Conservation (phyloP, 2,888 invertebrate species). For the Ormyrus thymus region DNA sequence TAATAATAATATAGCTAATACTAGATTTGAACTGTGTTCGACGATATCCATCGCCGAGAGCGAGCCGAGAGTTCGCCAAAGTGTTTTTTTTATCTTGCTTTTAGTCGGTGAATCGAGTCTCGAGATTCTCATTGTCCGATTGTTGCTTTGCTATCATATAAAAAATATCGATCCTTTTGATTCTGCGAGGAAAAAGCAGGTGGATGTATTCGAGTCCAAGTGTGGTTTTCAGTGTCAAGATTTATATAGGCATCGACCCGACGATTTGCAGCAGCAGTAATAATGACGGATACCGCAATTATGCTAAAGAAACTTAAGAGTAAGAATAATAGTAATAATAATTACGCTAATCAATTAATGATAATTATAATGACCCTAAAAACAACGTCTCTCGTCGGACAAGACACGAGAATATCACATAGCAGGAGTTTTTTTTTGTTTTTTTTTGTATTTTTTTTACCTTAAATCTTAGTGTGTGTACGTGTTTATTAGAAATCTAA, state of each 20-base stretch:
- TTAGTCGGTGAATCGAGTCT: conserved; percentile 30
- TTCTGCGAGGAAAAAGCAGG: conserved; percentile 19
- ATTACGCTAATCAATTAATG: conserved; percentile 4
- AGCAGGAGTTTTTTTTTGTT: conserved; percentile 66
- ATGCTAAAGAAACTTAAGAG: conserved; percentile 8
- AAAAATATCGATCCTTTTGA: conserved; percentile 22
- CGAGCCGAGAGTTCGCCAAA: conserved; percentile 11
- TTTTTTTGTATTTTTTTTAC: conserved; percentile 47
- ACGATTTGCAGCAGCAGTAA: conserved; percentile 42
- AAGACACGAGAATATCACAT: conserved; percentile 75
- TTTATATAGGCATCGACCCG: conserved; percentile 44
- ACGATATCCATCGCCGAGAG: conserved; percentile 55
- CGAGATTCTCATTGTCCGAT: conserved; percentile 19
- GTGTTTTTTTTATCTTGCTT: neutral
- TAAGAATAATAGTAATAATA: conserved; percentile 30
- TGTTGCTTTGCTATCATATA: conserved; percentile 8
- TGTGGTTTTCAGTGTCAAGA: conserved; percentile 19
- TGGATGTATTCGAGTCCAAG: neutral
- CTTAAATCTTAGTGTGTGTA: conserved; percentile 48
- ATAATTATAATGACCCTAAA: conserved; percentile 50
- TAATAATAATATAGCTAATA: conserved; percentile 56
- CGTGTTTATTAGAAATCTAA: conserved; percentile 54
- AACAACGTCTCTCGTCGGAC: conserved; percentile 73
- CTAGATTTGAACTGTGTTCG: conserved; percentile 60
- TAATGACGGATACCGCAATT: conserved; percentile 26